Evolutionary conservation across 1,140 invertebrate species (phyloP), one percentile per base, ranked within the genome.

Genomic region (Sycophila sp.): DNA sequence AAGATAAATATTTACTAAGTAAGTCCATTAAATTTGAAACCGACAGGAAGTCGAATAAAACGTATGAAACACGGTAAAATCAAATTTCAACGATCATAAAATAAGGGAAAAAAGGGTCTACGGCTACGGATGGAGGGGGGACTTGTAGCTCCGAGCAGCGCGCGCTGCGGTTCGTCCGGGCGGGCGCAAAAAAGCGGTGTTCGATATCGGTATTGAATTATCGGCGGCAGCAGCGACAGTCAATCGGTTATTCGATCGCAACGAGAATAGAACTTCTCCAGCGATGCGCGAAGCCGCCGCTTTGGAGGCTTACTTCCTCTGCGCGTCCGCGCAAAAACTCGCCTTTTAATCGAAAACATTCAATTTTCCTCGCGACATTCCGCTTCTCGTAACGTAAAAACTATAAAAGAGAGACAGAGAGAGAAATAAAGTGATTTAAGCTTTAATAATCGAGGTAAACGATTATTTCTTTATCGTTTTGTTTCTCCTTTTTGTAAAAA

Each of bases 141-240:
- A 2, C n/a, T 40, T 47, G 17, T 47, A 49, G 17, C 10, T 24
- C 5, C 6, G n/a, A 47, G 26, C 38, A 32, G 22, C 17, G 32
- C 2, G 28, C 17, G 42, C 13, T 8, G 45, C 17, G 4, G 17
- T 42, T 22, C 7, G n/a, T 34, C n/a, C 11, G 32, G 6, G 32
- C 32, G 32, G 10, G 47, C 13, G 36, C 34, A 36, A 53, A 53
- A 42, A 49, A 40, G 24, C 1, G 64, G 40, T 59, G 7, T 36
- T 34, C 10, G 42, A 49, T 68, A 68, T 68, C 55, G 45, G 65
- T 58, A 68, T 59, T 68, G 40, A 68, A 67, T 67, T 67, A 58
- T 67, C 40, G 53, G 51, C n/a, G 51, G 38, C 28, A 28, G 40
- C 4, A 26, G 17, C 26, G 10, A 40, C 36, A 24, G 13, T 66